Percentiles rank a stretch among this genome's conserved stretches.
phyloP scores from a whole-genome alignment of 53 echinoderm and acorn worm genomes.

The Luidia sarsii region DNA sequence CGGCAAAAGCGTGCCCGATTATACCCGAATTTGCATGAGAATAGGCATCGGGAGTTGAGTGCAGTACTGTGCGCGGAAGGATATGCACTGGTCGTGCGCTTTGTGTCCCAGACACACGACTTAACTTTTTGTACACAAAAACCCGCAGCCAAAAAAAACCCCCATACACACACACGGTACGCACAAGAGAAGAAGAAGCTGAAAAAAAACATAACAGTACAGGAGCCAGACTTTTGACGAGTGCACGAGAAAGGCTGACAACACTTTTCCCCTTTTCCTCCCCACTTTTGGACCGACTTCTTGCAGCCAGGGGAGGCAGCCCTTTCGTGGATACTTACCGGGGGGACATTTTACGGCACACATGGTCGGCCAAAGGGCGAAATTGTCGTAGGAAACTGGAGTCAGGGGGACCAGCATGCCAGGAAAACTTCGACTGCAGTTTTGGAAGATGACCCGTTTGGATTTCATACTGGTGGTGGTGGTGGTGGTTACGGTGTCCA shows the following conservation, averaged over 20 bases:
- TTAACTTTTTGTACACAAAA: constrained; percentile 54
- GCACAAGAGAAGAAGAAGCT: too few relatives aligned
- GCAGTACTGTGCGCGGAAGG: constrained; percentile 54
- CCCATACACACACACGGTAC: background rate
- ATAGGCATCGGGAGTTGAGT: constrained; percentile 39
- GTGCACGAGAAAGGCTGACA: background rate
- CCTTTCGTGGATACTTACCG: constrained; percentile 41
- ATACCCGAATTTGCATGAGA: constrained; percentile 43
- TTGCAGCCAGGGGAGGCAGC: background rate
- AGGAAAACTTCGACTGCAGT: constrained; percentile 42
- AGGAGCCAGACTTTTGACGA: background rate
- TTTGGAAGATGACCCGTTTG: constrained; percentile 33
- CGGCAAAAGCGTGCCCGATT: constrained; percentile 50
- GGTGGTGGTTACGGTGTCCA: background rate
- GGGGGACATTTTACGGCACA: constrained; percentile 18
- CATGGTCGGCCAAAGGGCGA: constrained; percentile 31
- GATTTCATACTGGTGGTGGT: constrained; percentile 45
- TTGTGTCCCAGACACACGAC: constrained; percentile 63
- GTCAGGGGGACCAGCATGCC: constrained; percentile 16
- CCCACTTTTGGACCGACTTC: constrained; percentile 9
- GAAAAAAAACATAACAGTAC: background rate
- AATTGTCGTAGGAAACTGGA: constrained; percentile 40
- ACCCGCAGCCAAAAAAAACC: constrained; percentile 8
- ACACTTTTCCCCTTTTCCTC: background rate
- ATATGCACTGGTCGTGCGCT: constrained; percentile 52